Evolutionary conservation across 2,797 vertebrate species (phyloP).

Genomic region (Cossypha polioptera): DNA sequence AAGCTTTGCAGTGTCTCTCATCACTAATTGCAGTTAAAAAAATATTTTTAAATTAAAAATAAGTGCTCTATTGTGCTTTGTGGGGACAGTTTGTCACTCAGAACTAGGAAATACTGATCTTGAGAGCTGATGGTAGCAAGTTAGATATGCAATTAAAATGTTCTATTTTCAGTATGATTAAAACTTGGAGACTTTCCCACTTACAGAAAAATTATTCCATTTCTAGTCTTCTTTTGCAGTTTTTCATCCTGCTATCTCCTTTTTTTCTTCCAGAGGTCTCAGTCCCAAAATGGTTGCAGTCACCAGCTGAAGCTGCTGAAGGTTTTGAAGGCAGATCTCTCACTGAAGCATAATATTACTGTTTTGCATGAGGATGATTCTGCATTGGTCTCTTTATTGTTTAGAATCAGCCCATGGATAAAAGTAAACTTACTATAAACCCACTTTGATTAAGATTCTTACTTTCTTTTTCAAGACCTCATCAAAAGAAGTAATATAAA

Average conservation of each 20-base stretch:
- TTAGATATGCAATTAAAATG: not conserved
- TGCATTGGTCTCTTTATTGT: not conserved
- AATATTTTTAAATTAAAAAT: not conserved
- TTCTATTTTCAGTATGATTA: not conserved
- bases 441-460: not conserved
- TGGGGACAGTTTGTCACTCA: not conserved
- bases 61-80: not conserved
- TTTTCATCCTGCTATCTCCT: not conserved
- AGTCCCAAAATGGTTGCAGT: not conserved
- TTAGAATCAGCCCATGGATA: not conserved
- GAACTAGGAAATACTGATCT: not conserved
- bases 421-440: not conserved
- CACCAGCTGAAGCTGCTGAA: not conserved
- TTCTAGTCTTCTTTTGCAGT: not conserved
- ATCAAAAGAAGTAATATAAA: not conserved
- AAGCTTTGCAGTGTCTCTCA: not conserved
- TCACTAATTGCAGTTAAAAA: not conserved
- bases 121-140: not conserved
- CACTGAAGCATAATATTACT: not conserved
- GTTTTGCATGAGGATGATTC: not conserved
- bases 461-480: not conserved
- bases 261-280: not conserved
- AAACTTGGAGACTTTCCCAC: not conserved
- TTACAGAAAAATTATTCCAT: not conserved
- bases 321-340: not conserved